phyloP scores from a whole-genome alignment of 2,113 vertebrate genomes.

The Mesocricetus auratus region DNA sequence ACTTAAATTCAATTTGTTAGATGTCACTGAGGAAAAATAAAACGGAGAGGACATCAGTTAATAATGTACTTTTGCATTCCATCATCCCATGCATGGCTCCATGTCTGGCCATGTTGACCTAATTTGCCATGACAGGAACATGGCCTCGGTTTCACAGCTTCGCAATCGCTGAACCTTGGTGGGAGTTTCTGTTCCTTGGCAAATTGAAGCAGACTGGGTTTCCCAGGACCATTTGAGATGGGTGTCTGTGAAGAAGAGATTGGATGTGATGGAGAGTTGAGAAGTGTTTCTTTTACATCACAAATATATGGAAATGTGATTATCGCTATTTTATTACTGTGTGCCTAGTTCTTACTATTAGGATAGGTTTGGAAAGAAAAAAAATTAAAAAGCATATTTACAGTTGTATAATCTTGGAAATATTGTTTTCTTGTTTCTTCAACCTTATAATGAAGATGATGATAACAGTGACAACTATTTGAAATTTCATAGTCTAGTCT shows the following conservation, averaged over 20 bases:
- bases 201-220: conserved; percentile 70
- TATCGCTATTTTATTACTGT: neutral
- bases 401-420: neutral
- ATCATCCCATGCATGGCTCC: conserved; percentile 84
- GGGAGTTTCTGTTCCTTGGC: conserved; percentile 54
- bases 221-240: conserved; percentile 52
- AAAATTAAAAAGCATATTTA: neutral
- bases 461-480: neutral
- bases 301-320: conserved; percentile 6
- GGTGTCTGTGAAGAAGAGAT: neutral
- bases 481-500: neutral
- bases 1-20: conserved; percentile 87
- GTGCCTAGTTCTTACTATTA: neutral
- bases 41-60: conserved; percentile 85
- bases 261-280: neutral
- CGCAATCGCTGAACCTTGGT: conserved; percentile 78
- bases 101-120: conserved; percentile 83
- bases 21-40: conserved; percentile 86
- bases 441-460: neutral
- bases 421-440: neutral
- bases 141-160: conserved; percentile 83
- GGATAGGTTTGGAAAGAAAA: conserved; percentile 28
- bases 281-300: conserved; percentile 33
- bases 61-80: conserved; percentile 83
- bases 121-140: conserved; percentile 89